A percentile compares a stretch with the other conserved stretches of the same genome.
Conservation (phyloP, 2,797 vertebrate genomes). For the Leptoclinus maculatus region DNA sequence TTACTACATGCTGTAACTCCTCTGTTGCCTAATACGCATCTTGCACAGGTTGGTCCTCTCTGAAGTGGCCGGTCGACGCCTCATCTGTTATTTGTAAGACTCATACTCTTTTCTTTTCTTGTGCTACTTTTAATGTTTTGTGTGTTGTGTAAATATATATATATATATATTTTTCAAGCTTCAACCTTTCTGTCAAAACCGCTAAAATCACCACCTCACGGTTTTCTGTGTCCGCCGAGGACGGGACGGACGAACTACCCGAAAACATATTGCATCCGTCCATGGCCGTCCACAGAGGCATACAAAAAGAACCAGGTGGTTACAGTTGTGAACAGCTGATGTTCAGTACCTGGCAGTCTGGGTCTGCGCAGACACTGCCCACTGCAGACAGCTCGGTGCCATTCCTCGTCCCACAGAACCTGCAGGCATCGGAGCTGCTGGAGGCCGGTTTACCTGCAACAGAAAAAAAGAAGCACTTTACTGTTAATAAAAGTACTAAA, state of each 20-base stretch:
- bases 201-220: neutral
- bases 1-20: neutral
- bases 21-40: neutral
- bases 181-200: neutral
- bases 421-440: slow-evolving; percentile 96
- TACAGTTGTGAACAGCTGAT: neutral
- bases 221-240: neutral
- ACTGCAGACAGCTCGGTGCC: slow-evolving; percentile 97
- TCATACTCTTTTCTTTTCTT: neutral
- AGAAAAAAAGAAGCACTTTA: neutral
- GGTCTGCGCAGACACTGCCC: slow-evolving; percentile 96
- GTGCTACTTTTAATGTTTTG: neutral
- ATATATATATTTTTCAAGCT: neutral
- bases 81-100: neutral
- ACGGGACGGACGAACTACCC: neutral
- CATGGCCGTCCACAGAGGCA: neutral
- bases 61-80: neutral
- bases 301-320: neutral
- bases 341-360: slow-evolving; percentile 93
- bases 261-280: neutral
- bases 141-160: neutral
- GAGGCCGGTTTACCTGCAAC: slow-evolving; percentile 93
- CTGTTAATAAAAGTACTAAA: neutral
- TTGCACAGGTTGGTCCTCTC: neutral
- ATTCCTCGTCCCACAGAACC: slow-evolving; percentile 97